Evolutionary conservation across 2,888 invertebrate genomes (phyloP).

Genomic region (Drosophila helvetica): DNA sequence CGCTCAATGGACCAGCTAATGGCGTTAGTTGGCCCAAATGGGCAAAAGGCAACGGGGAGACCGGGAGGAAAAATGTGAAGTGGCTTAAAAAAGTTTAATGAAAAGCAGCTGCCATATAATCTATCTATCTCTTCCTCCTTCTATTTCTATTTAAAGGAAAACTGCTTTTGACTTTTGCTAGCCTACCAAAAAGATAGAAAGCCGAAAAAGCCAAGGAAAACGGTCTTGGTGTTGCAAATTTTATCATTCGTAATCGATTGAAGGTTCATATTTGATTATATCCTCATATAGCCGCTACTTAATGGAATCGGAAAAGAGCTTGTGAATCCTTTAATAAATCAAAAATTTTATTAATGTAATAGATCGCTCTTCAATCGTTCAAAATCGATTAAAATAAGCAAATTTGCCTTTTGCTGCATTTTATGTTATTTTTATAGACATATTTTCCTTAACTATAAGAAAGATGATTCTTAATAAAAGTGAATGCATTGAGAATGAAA

Average conservation of each 20-base stretch:
- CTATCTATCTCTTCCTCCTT: not conserved
- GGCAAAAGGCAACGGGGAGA: slow-evolving; percentile 20
- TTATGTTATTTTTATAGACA: too few species aligned
- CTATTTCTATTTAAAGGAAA: slow-evolving; percentile 27
- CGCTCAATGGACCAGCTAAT: slow-evolving; percentile 78
- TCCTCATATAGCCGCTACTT: not conserved
- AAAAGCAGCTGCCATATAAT: slow-evolving; percentile 46
- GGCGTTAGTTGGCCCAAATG: slow-evolving; percentile 72
- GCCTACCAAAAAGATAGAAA: slow-evolving; percentile 4
- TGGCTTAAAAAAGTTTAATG: slow-evolving; percentile 64
- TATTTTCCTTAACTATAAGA: too few species aligned
- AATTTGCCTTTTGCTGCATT: too few species aligned
- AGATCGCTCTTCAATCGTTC: not conserved
- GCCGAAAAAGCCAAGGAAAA: slow-evolving; percentile 6
- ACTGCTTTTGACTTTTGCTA: slow-evolving; percentile 38
- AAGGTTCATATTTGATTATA: slow-evolving; percentile 25
- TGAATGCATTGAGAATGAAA: too few species aligned
- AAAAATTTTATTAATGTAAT: not conserved
- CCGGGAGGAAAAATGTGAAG: slow-evolving; percentile 53
- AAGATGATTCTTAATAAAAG: too few species aligned
- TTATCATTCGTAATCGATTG: too few species aligned
- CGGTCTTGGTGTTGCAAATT: slow-evolving; percentile 19
- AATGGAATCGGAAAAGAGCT: not conserved
- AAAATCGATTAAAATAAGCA: too few species aligned
- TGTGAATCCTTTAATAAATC: too few species aligned